A percentile compares a stretch with the other conserved stretches of the same genome.
Conservation (phyloP, 2,888 invertebrate species). For the Papilio protenor region DNA sequence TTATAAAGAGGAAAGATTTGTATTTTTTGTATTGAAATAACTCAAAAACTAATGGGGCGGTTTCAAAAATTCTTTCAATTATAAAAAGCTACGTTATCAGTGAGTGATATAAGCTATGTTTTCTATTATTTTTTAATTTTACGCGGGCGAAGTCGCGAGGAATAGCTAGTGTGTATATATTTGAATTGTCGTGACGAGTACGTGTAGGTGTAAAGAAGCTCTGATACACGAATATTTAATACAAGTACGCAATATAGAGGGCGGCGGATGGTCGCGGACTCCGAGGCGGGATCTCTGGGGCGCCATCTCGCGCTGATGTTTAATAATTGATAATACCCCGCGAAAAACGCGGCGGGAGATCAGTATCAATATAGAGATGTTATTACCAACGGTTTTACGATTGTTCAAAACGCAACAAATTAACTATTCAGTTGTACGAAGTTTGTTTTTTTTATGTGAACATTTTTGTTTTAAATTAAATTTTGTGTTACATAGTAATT, state of each 20-base stretch:
- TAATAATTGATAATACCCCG: constrained; percentile 85
- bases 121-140: too few species aligned
- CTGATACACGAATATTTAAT: constrained; percentile 83
- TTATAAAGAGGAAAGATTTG: too few species aligned
- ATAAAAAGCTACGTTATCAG: too few species aligned
- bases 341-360: constrained; percentile 78
- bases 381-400: constrained; percentile 49
- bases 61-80: too few species aligned
- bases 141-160: too few species aligned
- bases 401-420: constrained; percentile 25
- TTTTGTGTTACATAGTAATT: background rate
- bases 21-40: too few species aligned
- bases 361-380: constrained; percentile 59
- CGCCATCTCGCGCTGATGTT: constrained; percentile 84
- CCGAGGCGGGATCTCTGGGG: constrained; percentile 82
- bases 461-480: background rate
- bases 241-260: constrained; percentile 75
- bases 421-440: constrained; percentile 8
- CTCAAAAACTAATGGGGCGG: too few species aligned
- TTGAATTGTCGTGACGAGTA: constrained; percentile 14
- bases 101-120: background rate
- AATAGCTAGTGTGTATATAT: background rate
- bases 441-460: constrained; percentile 13
- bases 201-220: constrained; percentile 49
- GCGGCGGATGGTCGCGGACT: constrained; percentile 71